phyloP scores from a whole-genome alignment of 2,888 invertebrate species.

The Cryptophagus acutangulus region DNA sequence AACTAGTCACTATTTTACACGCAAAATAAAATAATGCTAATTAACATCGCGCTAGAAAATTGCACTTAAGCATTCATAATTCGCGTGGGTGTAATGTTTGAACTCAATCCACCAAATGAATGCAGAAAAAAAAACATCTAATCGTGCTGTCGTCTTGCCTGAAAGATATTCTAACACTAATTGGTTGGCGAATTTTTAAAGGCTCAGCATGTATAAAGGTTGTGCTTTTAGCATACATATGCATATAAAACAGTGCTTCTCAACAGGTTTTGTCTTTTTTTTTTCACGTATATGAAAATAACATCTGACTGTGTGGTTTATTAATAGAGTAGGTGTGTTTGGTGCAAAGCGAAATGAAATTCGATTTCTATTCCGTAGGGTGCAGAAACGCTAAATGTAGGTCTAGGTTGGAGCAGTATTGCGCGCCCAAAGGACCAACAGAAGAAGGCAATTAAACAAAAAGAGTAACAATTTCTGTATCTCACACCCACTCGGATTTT shows the following conservation, averaged over 20 bases:
- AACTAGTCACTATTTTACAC: constrained; percentile 20
- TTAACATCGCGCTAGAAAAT: constrained; percentile 3
- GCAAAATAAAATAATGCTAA: constrained; percentile 26
- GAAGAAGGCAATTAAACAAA: too few relatives aligned
- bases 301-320: too few relatives aligned
- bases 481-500: too few relatives aligned
- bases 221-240: constrained; percentile 12
- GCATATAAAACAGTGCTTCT: constrained; percentile 20
- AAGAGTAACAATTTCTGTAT: too few relatives aligned
- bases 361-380: too few relatives aligned
- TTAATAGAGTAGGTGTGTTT: too few relatives aligned
- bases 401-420: too few relatives aligned
- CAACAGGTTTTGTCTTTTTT: constrained; percentile 8
- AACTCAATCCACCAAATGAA: too few relatives aligned
- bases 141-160: constrained; percentile 20
- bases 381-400: too few relatives aligned
- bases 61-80: background rate
- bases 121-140: constrained; percentile 7
- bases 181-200: constrained; percentile 32
- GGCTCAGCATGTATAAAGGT: constrained; percentile 16
- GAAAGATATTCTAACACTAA: constrained; percentile 29
- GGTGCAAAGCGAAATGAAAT: too few relatives aligned
- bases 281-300: too few relatives aligned
- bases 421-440: too few relatives aligned
- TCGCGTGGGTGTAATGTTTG: background rate